Conservation (phyloP, 1,140 invertebrate genomes). For the Argopecten irradians region DNA sequence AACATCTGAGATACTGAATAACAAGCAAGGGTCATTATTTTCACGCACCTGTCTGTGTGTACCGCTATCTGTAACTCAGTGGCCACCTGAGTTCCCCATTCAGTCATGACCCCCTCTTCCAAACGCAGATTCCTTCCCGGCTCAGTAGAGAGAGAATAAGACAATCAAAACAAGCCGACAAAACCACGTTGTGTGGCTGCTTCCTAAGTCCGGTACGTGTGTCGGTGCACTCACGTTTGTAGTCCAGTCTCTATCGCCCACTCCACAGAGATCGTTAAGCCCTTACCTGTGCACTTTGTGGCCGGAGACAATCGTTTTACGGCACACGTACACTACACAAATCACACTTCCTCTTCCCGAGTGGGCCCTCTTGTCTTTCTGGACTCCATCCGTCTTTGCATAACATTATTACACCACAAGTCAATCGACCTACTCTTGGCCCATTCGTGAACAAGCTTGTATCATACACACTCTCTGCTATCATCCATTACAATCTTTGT, state of each 20-base stretch:
- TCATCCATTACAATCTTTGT: conserved; percentile 41
- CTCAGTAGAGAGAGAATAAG: background rate
- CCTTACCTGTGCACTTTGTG: conserved; percentile 19
- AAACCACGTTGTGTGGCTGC: conserved; percentile 19
- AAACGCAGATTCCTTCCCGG: background rate
- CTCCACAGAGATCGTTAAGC: conserved; percentile 3
- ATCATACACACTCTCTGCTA: conserved; percentile 33
- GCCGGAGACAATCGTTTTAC: conserved; percentile 20
- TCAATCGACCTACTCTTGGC: conserved; percentile 2
- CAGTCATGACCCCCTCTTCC: conserved; percentile 30
- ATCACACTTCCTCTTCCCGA: conserved; percentile 3
- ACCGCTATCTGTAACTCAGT: conserved; percentile 50
- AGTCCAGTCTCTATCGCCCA: conserved; percentile 10
- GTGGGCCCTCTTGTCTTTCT: background rate
- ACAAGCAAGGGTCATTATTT: background rate
- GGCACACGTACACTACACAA: background rate
- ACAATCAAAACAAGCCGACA: conserved; percentile 16
- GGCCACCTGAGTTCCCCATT: conserved; percentile 47
- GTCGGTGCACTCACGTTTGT: background rate
- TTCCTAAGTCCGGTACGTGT: conserved; percentile 4
- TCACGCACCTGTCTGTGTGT: conserved; percentile 51
- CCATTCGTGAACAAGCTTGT: conserved; percentile 20
- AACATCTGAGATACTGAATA: background rate
- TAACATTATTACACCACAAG: conserved; percentile 16
- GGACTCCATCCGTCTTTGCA: conserved; percentile 14